Base-by-base conservation (phyloP, 2,888 invertebrate genomes). In the Cheilosia urbana region DNA sequence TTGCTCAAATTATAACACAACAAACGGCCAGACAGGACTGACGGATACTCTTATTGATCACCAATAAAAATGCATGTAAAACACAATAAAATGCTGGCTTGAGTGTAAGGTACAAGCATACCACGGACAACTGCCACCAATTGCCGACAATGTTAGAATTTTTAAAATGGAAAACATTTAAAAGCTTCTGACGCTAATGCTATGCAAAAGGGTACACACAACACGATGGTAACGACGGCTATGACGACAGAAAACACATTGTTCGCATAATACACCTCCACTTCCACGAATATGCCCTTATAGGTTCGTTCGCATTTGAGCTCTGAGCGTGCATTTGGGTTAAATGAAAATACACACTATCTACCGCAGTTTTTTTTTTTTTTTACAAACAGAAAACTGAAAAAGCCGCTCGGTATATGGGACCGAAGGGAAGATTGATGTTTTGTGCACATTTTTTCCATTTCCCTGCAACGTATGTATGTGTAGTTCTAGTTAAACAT, bases 281-380 rank as follows among this genome's bases (percentile, higher is more conserved):
- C 62, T 21, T 13, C 11, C 17, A 27, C 37, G 60, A n/a, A 17
- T 45, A 11, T 11, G 17, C 45, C 27, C 45, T 45, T 27, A 17
- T 62, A 62, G 62, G 45, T 62, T 62, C 45, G 45, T 45, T 62
- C 21, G 60, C 60, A 45, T 62, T 62, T 62, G 24, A 60, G 60
- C 42, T 42, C 21, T 45, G n/a, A 60, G 60, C 42, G 57, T 37
- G 42, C 45, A 45, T 62, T 62, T 45, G 62, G 62, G 27, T 45
- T 27, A 45, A 45, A 47, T 62, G 62, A 27, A 62, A 62, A 45
- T 27, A 62, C 42, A 45, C 17, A 62, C 42, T 62, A 45, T 62
- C 45, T 62, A 24, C 40, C 45, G 62, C 42, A 42, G 58, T 6
- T 24, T 15, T 21, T 37, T 11, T 15, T 15, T 58, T 51, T 19